Conservation (phyloP, 2,113 vertebrate species). For the Micronisus gabar region DNA sequence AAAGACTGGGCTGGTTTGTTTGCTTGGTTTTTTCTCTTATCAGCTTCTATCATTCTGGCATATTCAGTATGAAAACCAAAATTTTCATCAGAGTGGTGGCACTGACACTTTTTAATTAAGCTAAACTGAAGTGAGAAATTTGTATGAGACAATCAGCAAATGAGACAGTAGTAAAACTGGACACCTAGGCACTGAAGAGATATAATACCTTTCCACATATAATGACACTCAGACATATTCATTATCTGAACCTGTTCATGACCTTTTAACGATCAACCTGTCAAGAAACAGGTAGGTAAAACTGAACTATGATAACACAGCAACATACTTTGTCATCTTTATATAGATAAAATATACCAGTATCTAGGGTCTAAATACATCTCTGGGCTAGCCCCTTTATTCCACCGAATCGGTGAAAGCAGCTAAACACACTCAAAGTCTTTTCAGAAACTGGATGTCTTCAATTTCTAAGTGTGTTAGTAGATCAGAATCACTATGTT, state of each 20-base stretch:
- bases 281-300: background rate
- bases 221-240: background rate
- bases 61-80: background rate
- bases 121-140: background rate
- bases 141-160: background rate
- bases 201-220: background rate
- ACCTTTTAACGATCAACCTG: background rate
- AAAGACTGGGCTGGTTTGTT: background rate
- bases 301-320: background rate
- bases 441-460: background rate
- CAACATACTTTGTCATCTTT: background rate
- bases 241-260: background rate
- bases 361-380: background rate
- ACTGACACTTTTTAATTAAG: background rate
- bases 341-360: background rate
- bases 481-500: background rate
- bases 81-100: background rate
- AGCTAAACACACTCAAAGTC: background rate
- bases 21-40: background rate
- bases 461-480: background rate
- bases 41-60: background rate
- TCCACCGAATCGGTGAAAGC: background rate
- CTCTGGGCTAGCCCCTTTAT: background rate
- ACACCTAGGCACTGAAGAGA: background rate
- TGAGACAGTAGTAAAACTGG: background rate